phyloP scores from a whole-genome alignment of 2,797 vertebrate genomes.

The Sorex maritimensis region DNA sequence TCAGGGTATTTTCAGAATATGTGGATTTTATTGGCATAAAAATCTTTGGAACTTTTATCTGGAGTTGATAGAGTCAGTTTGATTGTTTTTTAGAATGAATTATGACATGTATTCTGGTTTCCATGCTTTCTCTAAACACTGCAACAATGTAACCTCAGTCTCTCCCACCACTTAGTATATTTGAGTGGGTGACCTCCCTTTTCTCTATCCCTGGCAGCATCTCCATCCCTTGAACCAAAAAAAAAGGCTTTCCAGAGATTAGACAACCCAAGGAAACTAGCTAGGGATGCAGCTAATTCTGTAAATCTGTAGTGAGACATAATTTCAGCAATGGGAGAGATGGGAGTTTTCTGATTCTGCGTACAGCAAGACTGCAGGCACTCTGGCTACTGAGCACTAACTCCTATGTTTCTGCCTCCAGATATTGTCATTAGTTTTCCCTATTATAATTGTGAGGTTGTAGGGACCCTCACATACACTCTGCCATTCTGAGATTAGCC shows the following conservation, averaged over 20 bases:
- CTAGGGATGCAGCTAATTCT: slow-evolving; percentile 71
- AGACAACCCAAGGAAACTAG: slow-evolving; percentile 80
- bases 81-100: slow-evolving; percentile 19
- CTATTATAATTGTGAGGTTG: slow-evolving; percentile 67
- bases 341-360: slow-evolving; percentile 67
- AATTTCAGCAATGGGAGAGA: slow-evolving; percentile 73
- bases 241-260: slow-evolving; percentile 76
- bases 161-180: neutral
- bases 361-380: slow-evolving; percentile 14
- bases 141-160: neutral
- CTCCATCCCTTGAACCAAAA: neutral
- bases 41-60: neutral
- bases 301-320: slow-evolving; percentile 74
- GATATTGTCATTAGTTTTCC: slow-evolving; percentile 49
- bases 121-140: slow-evolving; percentile 25
- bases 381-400: slow-evolving; percentile 72
- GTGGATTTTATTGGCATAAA: slow-evolving; percentile 15
- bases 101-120: neutral
- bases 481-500: slow-evolving; percentile 60
- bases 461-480: neutral
- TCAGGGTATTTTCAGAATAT: slow-evolving; percentile 36
- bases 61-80: neutral
- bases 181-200: slow-evolving; percentile 42
- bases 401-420: slow-evolving; percentile 63
- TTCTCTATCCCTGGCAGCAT: neutral